These are phyloP conservation scores for Anagrus nilaparvatae DNA, from an alignment of 1,140 invertebrate species.

Conservation along the genomic window DNA sequence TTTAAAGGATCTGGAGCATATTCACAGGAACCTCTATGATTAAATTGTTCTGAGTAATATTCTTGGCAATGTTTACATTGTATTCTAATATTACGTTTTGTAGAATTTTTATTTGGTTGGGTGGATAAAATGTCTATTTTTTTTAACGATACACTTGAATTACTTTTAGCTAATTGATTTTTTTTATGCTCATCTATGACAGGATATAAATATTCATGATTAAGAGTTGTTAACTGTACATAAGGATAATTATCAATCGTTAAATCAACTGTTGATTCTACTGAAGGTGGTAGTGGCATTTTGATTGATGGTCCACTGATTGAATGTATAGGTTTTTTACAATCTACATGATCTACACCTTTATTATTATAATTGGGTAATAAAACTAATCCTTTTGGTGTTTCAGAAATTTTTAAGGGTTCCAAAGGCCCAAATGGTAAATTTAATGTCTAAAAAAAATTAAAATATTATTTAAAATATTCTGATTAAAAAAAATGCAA, in stretches of 20 bases:
- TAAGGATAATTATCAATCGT: constrained; percentile 66
- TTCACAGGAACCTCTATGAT: constrained; percentile 73
- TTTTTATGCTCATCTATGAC: constrained; percentile 54
- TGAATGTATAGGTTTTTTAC: constrained; percentile 33
- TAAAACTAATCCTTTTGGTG: constrained; percentile 31
- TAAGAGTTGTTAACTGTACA: constrained; percentile 68
- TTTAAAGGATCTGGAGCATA: constrained; percentile 78
- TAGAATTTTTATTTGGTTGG: constrained; percentile 32
- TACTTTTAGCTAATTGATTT: constrained; percentile 39
- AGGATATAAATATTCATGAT: constrained; percentile 77
- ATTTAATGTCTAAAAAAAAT: constrained; percentile 58
- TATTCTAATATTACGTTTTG: constrained; percentile 30
- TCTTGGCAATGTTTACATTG: constrained; percentile 58
- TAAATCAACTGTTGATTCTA: constrained; percentile 26
- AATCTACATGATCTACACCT: constrained; percentile 29
- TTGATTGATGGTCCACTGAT: constrained; percentile 26
- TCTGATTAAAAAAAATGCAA: not conserved
- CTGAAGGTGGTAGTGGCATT: constrained; percentile 13
- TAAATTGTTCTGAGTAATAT: constrained; percentile 66
- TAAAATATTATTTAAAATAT: constrained; percentile 13
- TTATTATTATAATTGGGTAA: constrained; percentile 32
- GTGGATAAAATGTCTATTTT: constrained; percentile 47
- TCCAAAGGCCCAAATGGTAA: constrained; percentile 64
- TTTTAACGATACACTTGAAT: constrained; percentile 50
- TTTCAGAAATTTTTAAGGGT: constrained; percentile 52